Evolutionary conservation across 64 coral and sea anemone species (phyloP).

Genomic region (Porites lutea): DNA sequence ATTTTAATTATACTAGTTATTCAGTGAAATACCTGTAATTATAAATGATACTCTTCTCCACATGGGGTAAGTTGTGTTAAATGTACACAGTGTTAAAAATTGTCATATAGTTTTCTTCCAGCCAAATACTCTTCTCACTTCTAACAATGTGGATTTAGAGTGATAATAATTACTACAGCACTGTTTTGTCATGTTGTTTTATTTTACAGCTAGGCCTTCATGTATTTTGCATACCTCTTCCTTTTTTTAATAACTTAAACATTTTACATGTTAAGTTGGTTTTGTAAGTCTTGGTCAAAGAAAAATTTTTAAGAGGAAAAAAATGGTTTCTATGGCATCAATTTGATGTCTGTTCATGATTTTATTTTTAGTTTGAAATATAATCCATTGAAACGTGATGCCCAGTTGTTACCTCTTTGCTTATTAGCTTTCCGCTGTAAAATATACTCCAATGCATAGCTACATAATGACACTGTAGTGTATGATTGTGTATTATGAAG

Average conservation of each 20-base stretch:
- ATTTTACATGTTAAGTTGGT: background rate
- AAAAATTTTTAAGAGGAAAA: constrained; percentile 18
- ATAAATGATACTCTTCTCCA: too few relatives aligned
- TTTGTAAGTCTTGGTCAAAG: background rate
- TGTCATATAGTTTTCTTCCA: too few relatives aligned
- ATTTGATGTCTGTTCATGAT: background rate
- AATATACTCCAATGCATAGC: constrained; percentile 1
- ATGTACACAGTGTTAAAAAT: too few relatives aligned
- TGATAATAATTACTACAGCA: background rate
- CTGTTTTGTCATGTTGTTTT: background rate
- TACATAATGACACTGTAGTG: constrained; percentile 8
- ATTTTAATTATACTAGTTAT: background rate
- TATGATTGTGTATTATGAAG: background rate
- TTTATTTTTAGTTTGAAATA: background rate
- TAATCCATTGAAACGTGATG: background rate
- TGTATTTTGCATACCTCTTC: too few relatives aligned
- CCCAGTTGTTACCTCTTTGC: background rate
- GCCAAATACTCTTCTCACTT: background rate
- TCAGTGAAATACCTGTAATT: too few relatives aligned
- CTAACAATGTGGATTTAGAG: background rate
- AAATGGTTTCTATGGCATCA: constrained; percentile 2
- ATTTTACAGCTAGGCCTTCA: background rate
- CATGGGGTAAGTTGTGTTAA: too few relatives aligned
- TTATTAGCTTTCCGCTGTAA: constrained; percentile 20
- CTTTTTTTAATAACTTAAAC: too few relatives aligned